Evolutionary conservation across 2,797 vertebrate species (phyloP), one percentile per base, ranked within the genome.

Genomic region (Typhlichthys subterraneus): DNA sequence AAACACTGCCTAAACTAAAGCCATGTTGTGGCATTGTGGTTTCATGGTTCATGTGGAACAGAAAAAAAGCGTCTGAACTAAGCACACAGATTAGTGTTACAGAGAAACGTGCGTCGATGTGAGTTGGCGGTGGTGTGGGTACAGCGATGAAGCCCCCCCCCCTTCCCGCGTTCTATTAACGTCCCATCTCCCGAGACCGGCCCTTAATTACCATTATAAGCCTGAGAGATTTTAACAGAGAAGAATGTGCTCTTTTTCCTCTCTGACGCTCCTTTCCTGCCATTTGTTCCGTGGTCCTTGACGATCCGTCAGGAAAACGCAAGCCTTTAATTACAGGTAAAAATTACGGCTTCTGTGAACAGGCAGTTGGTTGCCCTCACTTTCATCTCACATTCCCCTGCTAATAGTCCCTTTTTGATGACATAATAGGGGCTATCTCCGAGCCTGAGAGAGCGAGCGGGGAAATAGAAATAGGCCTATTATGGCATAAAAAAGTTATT

Each of bases 281-380:
- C 73, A n/a, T 83, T 91, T 89, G 77, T 90, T 86, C 85, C 31
- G 58, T 66, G 70, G 80, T 67, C 47, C 73, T 70, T 57, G 83
- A 88, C 76, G 76, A 83, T 87, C 79, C 84, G 79, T 83, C 75
- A 66, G 86, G 81, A 86, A 88, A 82, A 85, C 79, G 81, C 80
- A 85, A 90, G 85, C 84, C 86, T 90, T 92, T 92, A 92, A 92
- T 92, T 91, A 92, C 82, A 59, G 75, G 67, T 84, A 85, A 81
- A 88, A 88, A 89, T 88, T 59, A 81, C 50, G 73, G 69, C 80
- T 82, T 88, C 85, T 84, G 84, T 82, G 82, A 92, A 82, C 89
- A 92, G 91, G 88, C 92, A 89, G 80, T 82, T 59, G 64, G 76
- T 59, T 79, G 67, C 77, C 82, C 85, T 77, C 46, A 29, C 74